A percentile compares a stretch with the other conserved stretches of the same genome.
phyloP scores from a whole-genome alignment of 2,797 vertebrate genomes.

The Anas acuta region DNA sequence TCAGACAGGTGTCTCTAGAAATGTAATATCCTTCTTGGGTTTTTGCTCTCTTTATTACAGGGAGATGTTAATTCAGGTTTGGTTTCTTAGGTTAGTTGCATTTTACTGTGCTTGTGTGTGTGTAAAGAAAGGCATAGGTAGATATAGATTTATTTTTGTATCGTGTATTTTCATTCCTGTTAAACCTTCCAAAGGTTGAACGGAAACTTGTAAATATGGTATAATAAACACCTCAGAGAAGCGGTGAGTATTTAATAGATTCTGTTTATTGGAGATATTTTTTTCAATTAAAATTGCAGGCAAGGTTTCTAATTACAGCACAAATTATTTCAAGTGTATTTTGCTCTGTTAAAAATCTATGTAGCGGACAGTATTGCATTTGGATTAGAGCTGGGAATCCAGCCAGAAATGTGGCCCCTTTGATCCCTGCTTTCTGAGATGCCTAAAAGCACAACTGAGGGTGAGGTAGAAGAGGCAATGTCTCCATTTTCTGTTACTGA shows the following conservation, averaged over 20 bases:
- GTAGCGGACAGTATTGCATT: constrained; percentile 6
- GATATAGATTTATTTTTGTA: not conserved
- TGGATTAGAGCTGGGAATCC: constrained; percentile 43
- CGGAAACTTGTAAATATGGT: not conserved
- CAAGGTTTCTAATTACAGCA: constrained; percentile 36
- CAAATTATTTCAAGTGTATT: constrained; percentile 53
- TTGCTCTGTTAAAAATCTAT: not conserved
- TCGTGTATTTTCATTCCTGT: not conserved
- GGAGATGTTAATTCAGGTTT: not conserved
- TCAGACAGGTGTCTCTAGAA: not conserved
- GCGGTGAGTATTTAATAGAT: not conserved
- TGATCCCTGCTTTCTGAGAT: not conserved
- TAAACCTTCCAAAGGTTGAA: not conserved
- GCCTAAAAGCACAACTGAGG: constrained; percentile 28
- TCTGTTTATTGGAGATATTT: constrained; percentile 24
- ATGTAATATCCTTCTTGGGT: not conserved
- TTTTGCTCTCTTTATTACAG: not conserved
- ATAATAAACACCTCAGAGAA: constrained; percentile 24
- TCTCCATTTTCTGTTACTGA: constrained; percentile 35
- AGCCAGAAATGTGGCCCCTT: constrained; percentile 32
- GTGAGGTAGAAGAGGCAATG: constrained; percentile 23
- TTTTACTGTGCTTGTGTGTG: not conserved
- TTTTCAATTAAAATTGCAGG: constrained; percentile 13
- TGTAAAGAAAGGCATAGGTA: not conserved
- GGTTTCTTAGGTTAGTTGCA: not conserved